Evolutionary conservation across 2,888 invertebrate species (phyloP).

Genomic region (Caenorhabditis wallacei): DNA sequence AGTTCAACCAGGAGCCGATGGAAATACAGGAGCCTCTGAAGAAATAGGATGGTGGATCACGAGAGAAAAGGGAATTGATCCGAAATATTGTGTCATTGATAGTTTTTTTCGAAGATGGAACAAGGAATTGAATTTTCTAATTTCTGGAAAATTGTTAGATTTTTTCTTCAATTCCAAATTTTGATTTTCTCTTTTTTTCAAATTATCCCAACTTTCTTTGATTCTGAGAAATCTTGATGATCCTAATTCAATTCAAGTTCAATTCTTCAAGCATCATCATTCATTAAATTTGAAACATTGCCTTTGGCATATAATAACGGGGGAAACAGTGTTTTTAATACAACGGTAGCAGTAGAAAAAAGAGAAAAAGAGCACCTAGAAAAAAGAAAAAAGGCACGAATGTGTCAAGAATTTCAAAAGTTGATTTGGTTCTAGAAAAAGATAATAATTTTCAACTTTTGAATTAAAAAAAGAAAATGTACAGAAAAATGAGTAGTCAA

Average conservation of each 20-base stretch:
- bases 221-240: too few species aligned
- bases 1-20: conserved; percentile 65
- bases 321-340: conserved; percentile 8
- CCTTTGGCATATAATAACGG: conserved; percentile 23
- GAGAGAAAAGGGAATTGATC: conserved; percentile 37
- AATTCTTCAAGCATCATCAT: neutral
- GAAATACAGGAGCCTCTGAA: conserved; percentile 67
- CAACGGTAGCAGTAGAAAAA: conserved; percentile 27
- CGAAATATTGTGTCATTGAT: conserved; percentile 22
- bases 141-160: conserved; percentile 2
- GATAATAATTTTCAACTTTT: neutral
- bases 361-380: conserved; percentile 29
- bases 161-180: neutral
- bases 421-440: neutral
- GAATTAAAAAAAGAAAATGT: neutral
- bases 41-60: conserved; percentile 40
- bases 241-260: neutral
- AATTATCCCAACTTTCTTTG: too few species aligned
- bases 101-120: conserved; percentile 28
- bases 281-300: neutral
- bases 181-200: too few species aligned
- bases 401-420: neutral
- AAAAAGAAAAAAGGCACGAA: neutral
- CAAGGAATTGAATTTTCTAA: conserved; percentile 4
- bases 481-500: conserved; percentile 16